phyloP scores from a whole-genome alignment of 2,888 invertebrate species.

The Anoncus sp. region DNA sequence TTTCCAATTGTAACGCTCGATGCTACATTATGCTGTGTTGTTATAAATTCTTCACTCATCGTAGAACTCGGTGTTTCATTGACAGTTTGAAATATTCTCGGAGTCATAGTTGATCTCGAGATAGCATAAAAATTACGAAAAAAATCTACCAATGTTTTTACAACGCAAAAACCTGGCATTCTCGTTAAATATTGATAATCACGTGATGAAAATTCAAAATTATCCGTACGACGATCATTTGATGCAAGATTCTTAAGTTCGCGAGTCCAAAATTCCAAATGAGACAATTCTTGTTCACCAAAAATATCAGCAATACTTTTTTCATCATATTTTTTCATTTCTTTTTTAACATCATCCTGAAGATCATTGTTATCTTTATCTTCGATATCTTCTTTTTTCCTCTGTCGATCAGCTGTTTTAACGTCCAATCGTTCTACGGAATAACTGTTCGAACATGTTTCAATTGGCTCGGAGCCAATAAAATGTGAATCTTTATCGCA shows the following conservation, averaged over 20 bases:
- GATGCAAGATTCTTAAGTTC: constrained; percentile 48
- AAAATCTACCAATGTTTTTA: constrained; percentile 52
- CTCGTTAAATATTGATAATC: constrained; percentile 41
- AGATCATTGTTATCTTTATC: neutral
- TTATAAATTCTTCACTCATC: constrained; percentile 27
- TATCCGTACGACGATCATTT: constrained; percentile 13
- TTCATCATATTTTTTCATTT: neutral
- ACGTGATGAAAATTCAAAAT: constrained; percentile 9
- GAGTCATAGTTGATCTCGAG: constrained; percentile 54
- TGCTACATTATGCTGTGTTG: neutral
- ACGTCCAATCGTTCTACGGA: constrained; percentile 27
- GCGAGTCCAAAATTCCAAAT: constrained; percentile 50
- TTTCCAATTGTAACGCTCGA: constrained; percentile 7
- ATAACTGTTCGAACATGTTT: constrained; percentile 41
- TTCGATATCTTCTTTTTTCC: neutral
- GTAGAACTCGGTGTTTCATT: constrained; percentile 9
- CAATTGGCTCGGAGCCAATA: neutral
- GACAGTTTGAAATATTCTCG: constrained; percentile 24
- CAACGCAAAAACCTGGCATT: constrained; percentile 53
- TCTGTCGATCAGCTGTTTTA: too few species aligned
- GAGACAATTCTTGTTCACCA: constrained; percentile 42
- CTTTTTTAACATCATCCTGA: neutral
- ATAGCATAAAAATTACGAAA: constrained; percentile 48
- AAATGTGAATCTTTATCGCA: neutral
- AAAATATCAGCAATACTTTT: constrained; percentile 40